Evolutionary conservation across 23 tunicate species (phyloP), one percentile per base, ranked within the genome.

Genomic region (Ascidia mentula): DNA sequence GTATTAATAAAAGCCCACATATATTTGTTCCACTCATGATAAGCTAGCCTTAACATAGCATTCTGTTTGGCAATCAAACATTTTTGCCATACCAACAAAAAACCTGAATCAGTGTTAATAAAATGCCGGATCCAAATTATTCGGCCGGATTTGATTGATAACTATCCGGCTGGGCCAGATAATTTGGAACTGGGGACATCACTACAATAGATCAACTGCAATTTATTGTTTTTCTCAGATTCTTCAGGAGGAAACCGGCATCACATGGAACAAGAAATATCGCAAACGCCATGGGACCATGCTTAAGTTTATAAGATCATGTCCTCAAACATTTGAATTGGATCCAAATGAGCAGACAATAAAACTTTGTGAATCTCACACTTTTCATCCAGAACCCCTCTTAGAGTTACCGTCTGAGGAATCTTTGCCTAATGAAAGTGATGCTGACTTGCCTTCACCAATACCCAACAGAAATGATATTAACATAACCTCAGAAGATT

Each of bases 211-310:
- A n/a, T n/a, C n/a, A n/a, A n/a, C n/a, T n/a, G n/a, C n/a, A n/a
- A n/a, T n/a, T 53, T 20, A 5, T 53, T 53, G 24, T 53, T 3
- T 53, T 71, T 34, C 13, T 20, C 39, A 74, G 78, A 36, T 71
- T 31, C 75, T 84, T 61, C 88, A 80, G 28, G 80, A 84, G n/a
- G 88, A 84, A 38, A 75, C 77, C 69, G 88, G 88, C 38, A 84
- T 70, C 17, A 75, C 88, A 17, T 84, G 88, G 88, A 59, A 38
- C 15, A 84, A 84, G 40, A 80, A 84, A 30, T 84, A 76, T 40
- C 79, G 75, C 70, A 76, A 73, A 39, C 77, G 69, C 3, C 40
- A 84, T 59, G 88, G 88, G 26, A 74, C 88, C 18, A 69, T 84
- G 88, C 26, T 40, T 15, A 84, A 84, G 77, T 84, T 84, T 30